Percentiles rank a stretch among this genome's conserved stretches.
Evolutionary conservation across 1,140 invertebrate species (phyloP).

Genomic region (Penaeus chinensis): DNA sequence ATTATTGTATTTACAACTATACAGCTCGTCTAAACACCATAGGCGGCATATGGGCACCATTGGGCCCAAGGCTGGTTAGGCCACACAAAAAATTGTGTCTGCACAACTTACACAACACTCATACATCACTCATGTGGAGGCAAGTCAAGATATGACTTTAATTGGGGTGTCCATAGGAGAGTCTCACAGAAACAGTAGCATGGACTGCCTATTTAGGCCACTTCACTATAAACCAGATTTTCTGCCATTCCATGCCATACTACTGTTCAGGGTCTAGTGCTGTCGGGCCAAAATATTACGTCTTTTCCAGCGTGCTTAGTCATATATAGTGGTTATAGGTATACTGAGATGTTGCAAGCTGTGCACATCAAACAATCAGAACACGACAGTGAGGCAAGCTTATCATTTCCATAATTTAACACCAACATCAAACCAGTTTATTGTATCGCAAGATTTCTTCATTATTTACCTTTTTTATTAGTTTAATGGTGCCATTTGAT

Average conservation of each 20-base stretch:
- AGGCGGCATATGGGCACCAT: conserved; percentile 58
- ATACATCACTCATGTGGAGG: conserved; percentile 51
- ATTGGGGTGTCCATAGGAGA: conserved; percentile 51
- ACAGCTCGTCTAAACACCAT: conserved; percentile 55
- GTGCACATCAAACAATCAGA: conserved; percentile 45
- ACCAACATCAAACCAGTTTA: conserved; percentile 24
- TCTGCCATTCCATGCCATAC: conserved; percentile 25
- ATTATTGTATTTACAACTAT: conserved; percentile 51
- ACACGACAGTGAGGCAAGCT: conserved; percentile 50
- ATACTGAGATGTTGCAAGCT: conserved; percentile 47
- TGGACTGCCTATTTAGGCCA: too few relatives aligned
- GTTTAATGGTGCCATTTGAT: conserved; percentile 24
- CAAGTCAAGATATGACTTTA: conserved; percentile 43
- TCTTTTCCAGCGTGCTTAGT: too few relatives aligned
- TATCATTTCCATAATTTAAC: conserved; percentile 47
- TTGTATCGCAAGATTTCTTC: conserved; percentile 29
- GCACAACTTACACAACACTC: conserved; percentile 54
- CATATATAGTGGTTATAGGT: conserved; percentile 35
- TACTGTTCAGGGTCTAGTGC: conserved; percentile 34
- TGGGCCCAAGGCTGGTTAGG: conserved; percentile 58
- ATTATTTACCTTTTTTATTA: conserved; percentile 20
- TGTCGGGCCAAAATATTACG: conserved; percentile 1
- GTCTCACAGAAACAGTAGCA: neutral
- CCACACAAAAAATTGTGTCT: conserved; percentile 54
- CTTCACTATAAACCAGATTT: too few relatives aligned